Conservation (phyloP, 2,113 vertebrate genomes). For the Albula glossodonta region DNA sequence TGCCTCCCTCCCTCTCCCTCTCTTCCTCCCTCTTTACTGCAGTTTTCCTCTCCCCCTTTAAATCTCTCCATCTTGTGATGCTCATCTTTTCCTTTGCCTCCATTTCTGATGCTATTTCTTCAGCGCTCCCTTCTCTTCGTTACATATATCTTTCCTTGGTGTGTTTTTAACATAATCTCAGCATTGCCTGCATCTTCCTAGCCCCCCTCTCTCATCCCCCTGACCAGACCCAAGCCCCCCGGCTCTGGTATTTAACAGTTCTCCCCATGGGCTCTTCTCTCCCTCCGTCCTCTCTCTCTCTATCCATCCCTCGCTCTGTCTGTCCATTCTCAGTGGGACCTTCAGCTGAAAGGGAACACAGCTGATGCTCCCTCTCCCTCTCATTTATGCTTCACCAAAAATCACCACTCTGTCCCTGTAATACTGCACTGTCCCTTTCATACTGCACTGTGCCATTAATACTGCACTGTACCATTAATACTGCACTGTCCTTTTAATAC, state of each 20-base stretch:
- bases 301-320: constrained; percentile 48
- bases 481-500: too few species aligned
- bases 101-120: background rate
- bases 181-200: background rate
- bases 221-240: too few species aligned
- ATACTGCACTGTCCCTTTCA: too few species aligned
- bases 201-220: too few species aligned
- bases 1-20: constrained; percentile 38
- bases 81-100: background rate
- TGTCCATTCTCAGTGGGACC: background rate
- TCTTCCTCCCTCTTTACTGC: constrained; percentile 57
- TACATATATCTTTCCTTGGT: background rate
- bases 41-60: constrained; percentile 55
- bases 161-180: background rate
- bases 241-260: background rate
- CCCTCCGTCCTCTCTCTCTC: constrained; percentile 40
- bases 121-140: background rate
- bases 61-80: constrained; percentile 12
- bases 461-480: background rate
- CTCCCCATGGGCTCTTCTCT: constrained; percentile 21
- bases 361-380: background rate
- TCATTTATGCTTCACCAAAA: background rate
- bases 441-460: too few species aligned
- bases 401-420: too few species aligned
- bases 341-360: background rate